Evolutionary conservation across 1,140 invertebrate genomes (phyloP).

Genomic region (Onthophagus taurus): DNA sequence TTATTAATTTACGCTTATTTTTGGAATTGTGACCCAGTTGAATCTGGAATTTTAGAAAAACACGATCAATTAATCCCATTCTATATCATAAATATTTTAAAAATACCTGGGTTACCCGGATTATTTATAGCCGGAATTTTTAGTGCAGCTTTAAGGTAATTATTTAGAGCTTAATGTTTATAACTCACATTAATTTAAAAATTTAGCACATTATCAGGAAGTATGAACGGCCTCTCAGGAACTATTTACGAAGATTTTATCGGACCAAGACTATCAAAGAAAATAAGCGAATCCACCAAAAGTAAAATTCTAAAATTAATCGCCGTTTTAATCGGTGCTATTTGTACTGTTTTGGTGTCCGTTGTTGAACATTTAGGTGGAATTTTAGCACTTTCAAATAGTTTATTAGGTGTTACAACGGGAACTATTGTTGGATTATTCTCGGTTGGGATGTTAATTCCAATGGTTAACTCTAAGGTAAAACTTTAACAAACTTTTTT

Average conservation of each 20-base stretch:
- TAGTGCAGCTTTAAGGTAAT: conserved; percentile 55
- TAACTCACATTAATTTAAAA: neutral
- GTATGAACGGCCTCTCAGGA: conserved; percentile 54
- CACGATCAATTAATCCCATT: conserved; percentile 57
- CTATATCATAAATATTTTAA: conserved; percentile 64
- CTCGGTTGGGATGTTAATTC: conserved; percentile 57
- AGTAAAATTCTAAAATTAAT: conserved; percentile 46
- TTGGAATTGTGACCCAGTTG: conserved; percentile 49
- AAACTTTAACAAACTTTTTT: neutral
- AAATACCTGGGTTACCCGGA: conserved; percentile 59
- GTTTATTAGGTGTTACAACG: conserved; percentile 51
- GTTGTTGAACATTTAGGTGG: conserved; percentile 50
- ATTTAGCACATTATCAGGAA: conserved; percentile 52
- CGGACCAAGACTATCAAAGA: conserved; percentile 33
- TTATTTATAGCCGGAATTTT: conserved; percentile 69
- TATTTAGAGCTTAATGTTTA: neutral
- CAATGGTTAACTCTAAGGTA: conserved; percentile 48
- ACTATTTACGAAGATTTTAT: conserved; percentile 59
- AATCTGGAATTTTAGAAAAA: conserved; percentile 40
- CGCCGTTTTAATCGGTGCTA: conserved; percentile 46
- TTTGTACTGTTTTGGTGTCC: conserved; percentile 50
- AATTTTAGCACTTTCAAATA: conserved; percentile 50
- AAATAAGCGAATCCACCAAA: conserved; percentile 38
- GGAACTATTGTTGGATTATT: conserved; percentile 58
- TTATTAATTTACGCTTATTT: conserved; percentile 50